These are phyloP conservation scores for Macroglossus sobrinus DNA, from an alignment of 2,113 vertebrate genomes.

Conservation along the genomic window DNA sequence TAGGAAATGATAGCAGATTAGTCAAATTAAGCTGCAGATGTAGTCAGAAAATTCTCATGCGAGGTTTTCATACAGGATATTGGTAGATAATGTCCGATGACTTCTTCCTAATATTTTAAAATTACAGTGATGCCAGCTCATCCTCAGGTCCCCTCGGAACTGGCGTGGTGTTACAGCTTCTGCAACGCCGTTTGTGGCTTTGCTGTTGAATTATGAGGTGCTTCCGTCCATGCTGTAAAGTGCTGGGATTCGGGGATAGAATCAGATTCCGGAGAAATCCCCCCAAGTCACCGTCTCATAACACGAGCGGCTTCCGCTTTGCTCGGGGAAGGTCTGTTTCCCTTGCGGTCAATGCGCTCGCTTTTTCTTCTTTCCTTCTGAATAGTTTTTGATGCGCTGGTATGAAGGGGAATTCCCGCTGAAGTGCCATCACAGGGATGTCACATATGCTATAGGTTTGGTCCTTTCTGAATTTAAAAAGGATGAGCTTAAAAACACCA, in stretches of 20 bases:
- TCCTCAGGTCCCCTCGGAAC: neutral
- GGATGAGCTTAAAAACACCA: neutral
- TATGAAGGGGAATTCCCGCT: constrained; percentile 17
- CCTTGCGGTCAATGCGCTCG: neutral
- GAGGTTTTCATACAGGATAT: neutral
- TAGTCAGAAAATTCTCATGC: neutral
- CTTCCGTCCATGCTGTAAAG: neutral
- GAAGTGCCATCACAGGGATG: neutral
- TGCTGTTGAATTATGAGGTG: neutral
- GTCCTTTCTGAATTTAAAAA: constrained; percentile 40
- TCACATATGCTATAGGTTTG: constrained; percentile 46
- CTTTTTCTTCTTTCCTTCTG: neutral
- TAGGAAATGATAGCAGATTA: neutral
- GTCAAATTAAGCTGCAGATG: neutral
- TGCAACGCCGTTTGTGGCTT: neutral
- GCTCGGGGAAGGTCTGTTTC: neutral
- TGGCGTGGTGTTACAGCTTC: neutral
- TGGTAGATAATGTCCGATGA: neutral
- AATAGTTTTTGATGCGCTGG: constrained; percentile 1
- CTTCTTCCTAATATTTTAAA: neutral
- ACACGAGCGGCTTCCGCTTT: neutral
- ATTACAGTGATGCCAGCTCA: neutral
- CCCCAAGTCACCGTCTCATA: accelerated
- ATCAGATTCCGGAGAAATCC: neutral
- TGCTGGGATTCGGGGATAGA: neutral